Conservation (phyloP, 2,797 vertebrate species). For the Eulemur mongoz region DNA sequence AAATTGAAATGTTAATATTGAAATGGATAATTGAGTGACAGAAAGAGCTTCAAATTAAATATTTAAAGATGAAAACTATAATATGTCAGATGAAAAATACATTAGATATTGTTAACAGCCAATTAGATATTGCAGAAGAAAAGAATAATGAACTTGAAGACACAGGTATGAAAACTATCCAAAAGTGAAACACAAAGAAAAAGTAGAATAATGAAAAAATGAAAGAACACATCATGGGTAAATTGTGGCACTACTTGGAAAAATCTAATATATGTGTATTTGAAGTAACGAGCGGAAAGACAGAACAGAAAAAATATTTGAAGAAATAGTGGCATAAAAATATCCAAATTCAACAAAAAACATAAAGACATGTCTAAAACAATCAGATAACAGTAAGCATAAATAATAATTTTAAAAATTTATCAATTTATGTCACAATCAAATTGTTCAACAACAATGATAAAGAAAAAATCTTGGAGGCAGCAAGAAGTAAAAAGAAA, state of each 20-base stretch:
- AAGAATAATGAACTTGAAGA: not conserved
- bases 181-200: not conserved
- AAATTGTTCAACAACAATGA: not conserved
- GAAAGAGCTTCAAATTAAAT: not conserved
- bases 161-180: not conserved
- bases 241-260: not conserved
- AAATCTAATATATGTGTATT: not conserved
- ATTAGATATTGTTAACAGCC: not conserved
- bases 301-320: not conserved
- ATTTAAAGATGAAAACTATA: not conserved
- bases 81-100: not conserved
- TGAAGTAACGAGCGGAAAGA: not conserved
- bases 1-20: not conserved
- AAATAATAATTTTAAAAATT: not conserved
- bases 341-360: not conserved
- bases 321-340: not conserved
- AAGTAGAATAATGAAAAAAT: not conserved
- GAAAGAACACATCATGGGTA: not conserved
- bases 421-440: not conserved
- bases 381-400: not conserved
- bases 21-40: not conserved
- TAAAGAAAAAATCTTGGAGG: not conserved
- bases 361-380: not conserved
- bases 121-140: not conserved
- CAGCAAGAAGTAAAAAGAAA: not conserved